Evolutionary conservation across 2,888 invertebrate genomes (phyloP).

Genomic region (Scrobipalpa costella): DNA sequence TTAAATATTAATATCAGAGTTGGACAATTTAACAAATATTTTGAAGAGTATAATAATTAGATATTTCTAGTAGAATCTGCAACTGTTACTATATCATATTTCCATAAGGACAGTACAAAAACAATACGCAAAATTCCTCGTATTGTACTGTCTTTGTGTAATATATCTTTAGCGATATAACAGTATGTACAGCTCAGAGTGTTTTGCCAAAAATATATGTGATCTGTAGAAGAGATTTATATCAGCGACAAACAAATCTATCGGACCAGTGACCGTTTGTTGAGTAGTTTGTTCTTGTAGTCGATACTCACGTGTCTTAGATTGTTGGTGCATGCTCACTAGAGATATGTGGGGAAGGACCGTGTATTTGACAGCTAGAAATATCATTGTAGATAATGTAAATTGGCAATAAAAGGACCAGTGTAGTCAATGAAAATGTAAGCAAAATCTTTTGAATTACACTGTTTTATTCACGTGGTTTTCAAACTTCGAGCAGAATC

Average conservation of each 20-base stretch:
- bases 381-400: conserved; percentile 41
- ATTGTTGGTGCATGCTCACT: conserved; percentile 72
- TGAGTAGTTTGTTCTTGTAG: conserved; percentile 71
- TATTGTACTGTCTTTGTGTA: background rate
- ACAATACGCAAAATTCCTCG: background rate
- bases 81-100: conserved; percentile 8
- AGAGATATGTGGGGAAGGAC: conserved; percentile 48
- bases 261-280: conserved; percentile 75
- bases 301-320: conserved; percentile 72
- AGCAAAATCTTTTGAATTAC: background rate
- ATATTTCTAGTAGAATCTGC: conserved; percentile 9
- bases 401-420: background rate
- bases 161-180: conserved; percentile 11
- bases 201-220: conserved; percentile 76
- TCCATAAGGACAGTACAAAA: background rate
- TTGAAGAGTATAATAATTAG: background rate
- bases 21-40: conserved; percentile 6
- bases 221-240: conserved; percentile 62
- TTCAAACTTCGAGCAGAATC: too few relatives aligned
- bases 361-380: conserved; percentile 42
- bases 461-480: too few relatives aligned
- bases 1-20: conserved; percentile 5
- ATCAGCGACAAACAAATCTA: conserved; percentile 55
- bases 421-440: background rate
- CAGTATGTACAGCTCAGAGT: conserved; percentile 54